A percentile compares a stretch with the other conserved stretches of the same genome.
Conservation (phyloP, 2,888 invertebrate genomes). For the Chrysopilus asiliformis region DNA sequence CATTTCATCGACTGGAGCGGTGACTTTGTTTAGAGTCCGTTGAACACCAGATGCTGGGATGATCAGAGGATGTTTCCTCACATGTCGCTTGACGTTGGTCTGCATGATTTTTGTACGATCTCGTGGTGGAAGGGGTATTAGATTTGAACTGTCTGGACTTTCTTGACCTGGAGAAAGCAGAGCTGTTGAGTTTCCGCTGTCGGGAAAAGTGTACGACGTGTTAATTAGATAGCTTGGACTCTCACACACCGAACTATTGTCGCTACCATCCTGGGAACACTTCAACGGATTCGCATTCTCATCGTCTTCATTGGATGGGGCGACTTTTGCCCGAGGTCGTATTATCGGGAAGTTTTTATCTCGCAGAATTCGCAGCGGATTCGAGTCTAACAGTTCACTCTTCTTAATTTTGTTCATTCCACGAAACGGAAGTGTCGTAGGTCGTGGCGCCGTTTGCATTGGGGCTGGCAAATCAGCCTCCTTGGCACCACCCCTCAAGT, state of each 20-base stretch:
- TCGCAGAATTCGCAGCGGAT: constrained; percentile 16
- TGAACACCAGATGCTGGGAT: constrained; percentile 53
- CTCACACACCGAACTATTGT: constrained; percentile 25
- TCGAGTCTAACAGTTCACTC: constrained; percentile 12
- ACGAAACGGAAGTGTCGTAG: constrained; percentile 33
- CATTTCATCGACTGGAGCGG: constrained; percentile 32
- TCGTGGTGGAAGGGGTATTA: constrained; percentile 66
- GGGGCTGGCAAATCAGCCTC: constrained; percentile 19
- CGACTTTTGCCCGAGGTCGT: constrained; percentile 9
- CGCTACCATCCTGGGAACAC: constrained; percentile 8
- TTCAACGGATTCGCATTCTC: constrained; percentile 15
- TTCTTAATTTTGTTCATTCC: constrained; percentile 14
- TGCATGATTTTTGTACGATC: constrained; percentile 52
- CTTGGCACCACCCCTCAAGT: constrained; percentile 9
- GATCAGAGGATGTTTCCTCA: constrained; percentile 68
- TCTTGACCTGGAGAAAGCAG: too few species aligned
- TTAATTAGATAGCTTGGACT: constrained; percentile 34
- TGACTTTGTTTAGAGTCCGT: constrained; percentile 47
- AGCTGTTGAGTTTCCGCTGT: constrained; percentile 8
- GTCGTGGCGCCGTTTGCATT: constrained; percentile 26
- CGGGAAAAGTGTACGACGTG: constrained; percentile 29
- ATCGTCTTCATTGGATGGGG: constrained; percentile 13
- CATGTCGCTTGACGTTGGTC: constrained; percentile 52
- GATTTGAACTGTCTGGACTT: constrained; percentile 42
- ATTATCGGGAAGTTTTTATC: constrained; percentile 18